Evolutionary conservation across 1,140 invertebrate species (phyloP).

Genomic region (Pollicipes pollicipes): DNA sequence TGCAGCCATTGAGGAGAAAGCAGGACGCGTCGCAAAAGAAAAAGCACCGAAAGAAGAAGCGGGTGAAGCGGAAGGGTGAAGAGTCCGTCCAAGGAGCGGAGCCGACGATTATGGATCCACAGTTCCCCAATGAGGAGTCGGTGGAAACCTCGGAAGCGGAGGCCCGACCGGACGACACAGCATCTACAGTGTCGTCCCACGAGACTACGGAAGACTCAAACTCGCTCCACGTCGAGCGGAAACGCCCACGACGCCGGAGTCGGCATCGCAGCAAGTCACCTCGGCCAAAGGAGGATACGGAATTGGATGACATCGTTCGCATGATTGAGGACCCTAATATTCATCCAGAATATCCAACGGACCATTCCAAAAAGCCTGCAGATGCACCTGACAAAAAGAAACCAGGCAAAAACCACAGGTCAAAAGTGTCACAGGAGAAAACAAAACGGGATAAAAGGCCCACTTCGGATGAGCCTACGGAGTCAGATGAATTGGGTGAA

Average conservation of each 20-base stretch:
- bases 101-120: too few species aligned
- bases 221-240: background rate
- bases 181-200: background rate
- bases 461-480: background rate
- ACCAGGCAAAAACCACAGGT: background rate
- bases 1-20: too few species aligned
- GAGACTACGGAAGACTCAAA: background rate
- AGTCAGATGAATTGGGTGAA: background rate
- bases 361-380: background rate
- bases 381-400: background rate
- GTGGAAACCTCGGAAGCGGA: background rate
- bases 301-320: background rate
- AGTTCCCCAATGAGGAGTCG: too few species aligned
- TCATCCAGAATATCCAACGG: background rate
- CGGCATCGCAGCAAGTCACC: background rate
- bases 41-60: background rate
- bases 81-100: too few species aligned
- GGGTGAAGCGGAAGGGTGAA: background rate
- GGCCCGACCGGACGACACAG: background rate
- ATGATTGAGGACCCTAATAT: background rate
- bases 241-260: background rate
- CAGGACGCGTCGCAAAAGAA: background rate
- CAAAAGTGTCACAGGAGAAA: background rate
- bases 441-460: background rate
- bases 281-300: background rate